phyloP scores from a whole-genome alignment of 2,888 invertebrate genomes.

The Ichneumoninae sp. region DNA sequence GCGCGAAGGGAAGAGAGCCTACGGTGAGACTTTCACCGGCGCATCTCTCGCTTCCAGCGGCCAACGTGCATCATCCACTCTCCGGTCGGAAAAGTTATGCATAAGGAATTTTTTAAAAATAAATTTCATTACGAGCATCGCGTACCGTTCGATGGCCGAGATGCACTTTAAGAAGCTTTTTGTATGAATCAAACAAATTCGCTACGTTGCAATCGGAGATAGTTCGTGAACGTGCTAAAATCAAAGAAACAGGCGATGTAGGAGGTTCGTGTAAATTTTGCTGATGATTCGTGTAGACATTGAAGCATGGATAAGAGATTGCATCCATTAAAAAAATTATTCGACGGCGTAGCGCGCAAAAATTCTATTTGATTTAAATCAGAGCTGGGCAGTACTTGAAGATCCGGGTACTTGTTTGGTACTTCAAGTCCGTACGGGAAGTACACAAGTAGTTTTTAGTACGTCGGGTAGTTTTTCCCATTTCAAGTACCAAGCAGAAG shows the following conservation, averaged over 20 bases:
- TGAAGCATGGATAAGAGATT: background rate
- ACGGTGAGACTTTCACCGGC: slow-evolving; percentile 48
- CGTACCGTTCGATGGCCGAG: slow-evolving; percentile 37
- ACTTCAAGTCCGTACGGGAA: too few relatives aligned
- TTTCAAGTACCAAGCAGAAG: too few relatives aligned
- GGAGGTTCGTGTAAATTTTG: background rate
- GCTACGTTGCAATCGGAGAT: background rate
- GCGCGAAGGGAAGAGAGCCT: slow-evolving; percentile 37
- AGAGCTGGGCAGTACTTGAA: too few relatives aligned
- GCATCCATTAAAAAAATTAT: too few relatives aligned
- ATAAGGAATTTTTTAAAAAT: background rate
- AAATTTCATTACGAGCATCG: slow-evolving; percentile 16
- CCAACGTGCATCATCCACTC: slow-evolving; percentile 8
- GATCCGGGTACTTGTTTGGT: too few relatives aligned
- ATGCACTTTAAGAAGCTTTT: slow-evolving; percentile 10
- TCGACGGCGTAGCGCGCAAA: too few relatives aligned
- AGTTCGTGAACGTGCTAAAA: background rate
- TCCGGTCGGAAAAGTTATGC: slow-evolving; percentile 13
- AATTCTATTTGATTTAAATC: too few relatives aligned
- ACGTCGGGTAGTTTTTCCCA: too few relatives aligned
- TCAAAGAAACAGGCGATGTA: background rate
- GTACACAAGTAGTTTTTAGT: too few relatives aligned
- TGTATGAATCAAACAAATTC: background rate
- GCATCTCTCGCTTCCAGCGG: slow-evolving; percentile 29
- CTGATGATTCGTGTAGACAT: background rate